Conservation (phyloP, 1,140 invertebrate species). For the Halotydeus destructor region DNA sequence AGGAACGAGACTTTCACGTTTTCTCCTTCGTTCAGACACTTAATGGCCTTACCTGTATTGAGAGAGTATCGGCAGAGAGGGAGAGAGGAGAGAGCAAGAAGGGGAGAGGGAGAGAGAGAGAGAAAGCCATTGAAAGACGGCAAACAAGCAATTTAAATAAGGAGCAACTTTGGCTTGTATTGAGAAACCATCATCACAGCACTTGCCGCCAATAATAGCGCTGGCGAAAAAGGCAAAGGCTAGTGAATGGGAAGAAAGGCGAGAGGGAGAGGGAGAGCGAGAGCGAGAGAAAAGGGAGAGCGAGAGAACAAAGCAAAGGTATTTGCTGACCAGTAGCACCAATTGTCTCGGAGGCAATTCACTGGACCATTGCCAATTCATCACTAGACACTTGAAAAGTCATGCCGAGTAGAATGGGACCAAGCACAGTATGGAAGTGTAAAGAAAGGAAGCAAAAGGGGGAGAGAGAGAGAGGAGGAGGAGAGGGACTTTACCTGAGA, state of each 20-base stretch:
- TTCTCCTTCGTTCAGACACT: slow-evolving; percentile 38
- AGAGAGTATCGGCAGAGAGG: neutral
- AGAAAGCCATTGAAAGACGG: neutral
- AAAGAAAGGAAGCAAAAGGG: neutral
- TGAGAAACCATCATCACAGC: neutral
- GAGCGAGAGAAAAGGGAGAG: too few species aligned
- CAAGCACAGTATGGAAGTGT: too few species aligned
- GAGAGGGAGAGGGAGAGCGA: too few species aligned
- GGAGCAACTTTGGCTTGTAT: neutral
- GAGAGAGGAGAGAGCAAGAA: neutral
- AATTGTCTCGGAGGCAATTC: too few species aligned
- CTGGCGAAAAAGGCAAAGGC: too few species aligned
- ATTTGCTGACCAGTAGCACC: neutral
- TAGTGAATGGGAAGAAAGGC: too few species aligned
- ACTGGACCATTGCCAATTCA: too few species aligned
- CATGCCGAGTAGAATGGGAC: too few species aligned
- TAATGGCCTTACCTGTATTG: slow-evolving; percentile 45
- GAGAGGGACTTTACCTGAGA: neutral
- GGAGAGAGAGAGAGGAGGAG: neutral
- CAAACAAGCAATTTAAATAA: neutral
- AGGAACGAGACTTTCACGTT: slow-evolving; percentile 38
- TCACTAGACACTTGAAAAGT: too few species aligned
- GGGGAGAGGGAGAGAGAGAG: neutral
- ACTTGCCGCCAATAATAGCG: neutral
- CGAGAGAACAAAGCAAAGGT: too few species aligned